phyloP scores from a whole-genome alignment of 1,140 invertebrate genomes.

The Drosophila sucinea region DNA sequence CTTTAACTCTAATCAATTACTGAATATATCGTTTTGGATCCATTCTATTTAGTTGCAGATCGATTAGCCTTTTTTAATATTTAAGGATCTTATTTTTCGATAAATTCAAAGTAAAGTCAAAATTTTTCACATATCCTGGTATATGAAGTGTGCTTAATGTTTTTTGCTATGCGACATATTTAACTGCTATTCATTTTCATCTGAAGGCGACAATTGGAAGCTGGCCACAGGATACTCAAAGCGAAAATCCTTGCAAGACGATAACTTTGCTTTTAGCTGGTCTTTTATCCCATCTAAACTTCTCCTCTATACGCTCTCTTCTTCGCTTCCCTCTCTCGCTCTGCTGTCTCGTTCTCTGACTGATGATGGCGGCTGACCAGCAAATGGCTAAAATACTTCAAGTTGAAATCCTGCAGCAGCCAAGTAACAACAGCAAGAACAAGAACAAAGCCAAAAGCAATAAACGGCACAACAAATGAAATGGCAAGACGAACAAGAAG shows the following conservation, averaged over 20 bases:
- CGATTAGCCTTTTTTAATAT: too few relatives aligned
- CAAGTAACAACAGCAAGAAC: slow-evolving; percentile 22
- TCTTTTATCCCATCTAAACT: neutral
- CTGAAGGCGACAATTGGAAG: slow-evolving; percentile 11
- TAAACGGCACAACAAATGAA: slow-evolving; percentile 72
- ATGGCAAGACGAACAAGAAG: slow-evolving; percentile 42
- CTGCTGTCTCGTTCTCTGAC: slow-evolving; percentile 23
- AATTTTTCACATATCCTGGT: too few relatives aligned
- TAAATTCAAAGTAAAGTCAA: too few relatives aligned
- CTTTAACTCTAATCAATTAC: too few relatives aligned
- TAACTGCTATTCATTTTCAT: neutral
- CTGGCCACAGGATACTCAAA: slow-evolving; percentile 26
- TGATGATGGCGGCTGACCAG: slow-evolving; percentile 65
- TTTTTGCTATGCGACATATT: neutral
- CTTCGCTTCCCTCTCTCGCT: neutral
- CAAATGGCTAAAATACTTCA: slow-evolving; percentile 76
- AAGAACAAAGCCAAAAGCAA: slow-evolving; percentile 57
- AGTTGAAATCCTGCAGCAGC: slow-evolving; percentile 57
- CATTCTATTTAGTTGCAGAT: too few relatives aligned
- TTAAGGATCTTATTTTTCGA: too few relatives aligned
- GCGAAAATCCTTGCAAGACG: slow-evolving; percentile 8
- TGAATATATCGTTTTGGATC: too few relatives aligned
- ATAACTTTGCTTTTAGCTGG: slow-evolving; percentile 16
- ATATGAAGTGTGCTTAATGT: too few relatives aligned
- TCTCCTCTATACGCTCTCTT: neutral